phyloP scores from a whole-genome alignment of 1,140 invertebrate species.

The Anoplolepis gracilipes region DNA sequence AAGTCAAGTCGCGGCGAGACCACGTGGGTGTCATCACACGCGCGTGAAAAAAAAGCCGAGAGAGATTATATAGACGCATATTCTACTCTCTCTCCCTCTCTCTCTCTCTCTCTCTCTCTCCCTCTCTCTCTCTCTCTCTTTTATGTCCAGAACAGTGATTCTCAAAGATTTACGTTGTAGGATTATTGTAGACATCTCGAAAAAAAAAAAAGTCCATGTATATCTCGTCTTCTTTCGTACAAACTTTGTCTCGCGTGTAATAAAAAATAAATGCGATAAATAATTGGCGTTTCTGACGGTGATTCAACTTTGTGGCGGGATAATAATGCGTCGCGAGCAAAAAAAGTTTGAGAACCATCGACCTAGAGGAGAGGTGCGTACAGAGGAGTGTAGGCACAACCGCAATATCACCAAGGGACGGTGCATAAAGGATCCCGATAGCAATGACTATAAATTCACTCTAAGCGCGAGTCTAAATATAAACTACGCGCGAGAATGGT shows the following conservation, averaged over 20 bases:
- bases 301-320: not conserved
- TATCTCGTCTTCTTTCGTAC: not conserved
- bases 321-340: conserved; percentile 28
- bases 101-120: conserved; percentile 19
- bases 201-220: no score
- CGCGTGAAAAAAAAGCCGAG: conserved; percentile 70
- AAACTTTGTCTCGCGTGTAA: not conserved
- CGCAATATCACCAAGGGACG: conserved; percentile 61
- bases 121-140: conserved; percentile 29
- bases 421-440: conserved; percentile 61
- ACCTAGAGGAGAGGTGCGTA: conserved; percentile 27
- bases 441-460: conserved; percentile 62
- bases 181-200: not conserved
- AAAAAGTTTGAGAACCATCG: conserved; percentile 57
- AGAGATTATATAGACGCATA: conserved; percentile 67
- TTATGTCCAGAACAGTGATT: conserved; percentile 41
- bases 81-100: conserved; percentile 42
- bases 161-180: conserved; percentile 13
- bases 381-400: conserved; percentile 57
- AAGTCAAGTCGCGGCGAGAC: conserved; percentile 45
- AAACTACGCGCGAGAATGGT: conserved; percentile 18
- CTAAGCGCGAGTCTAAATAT: conserved; percentile 60
- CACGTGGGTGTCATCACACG: conserved; percentile 75
- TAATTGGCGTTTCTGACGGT: not conserved
- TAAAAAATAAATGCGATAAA: not conserved